Percentiles rank a stretch among this genome's conserved stretches.
These are phyloP conservation scores for Sphaeramia orbicularis DNA, from an alignment of 2,797 vertebrate species.

Conservation along the genomic window DNA sequence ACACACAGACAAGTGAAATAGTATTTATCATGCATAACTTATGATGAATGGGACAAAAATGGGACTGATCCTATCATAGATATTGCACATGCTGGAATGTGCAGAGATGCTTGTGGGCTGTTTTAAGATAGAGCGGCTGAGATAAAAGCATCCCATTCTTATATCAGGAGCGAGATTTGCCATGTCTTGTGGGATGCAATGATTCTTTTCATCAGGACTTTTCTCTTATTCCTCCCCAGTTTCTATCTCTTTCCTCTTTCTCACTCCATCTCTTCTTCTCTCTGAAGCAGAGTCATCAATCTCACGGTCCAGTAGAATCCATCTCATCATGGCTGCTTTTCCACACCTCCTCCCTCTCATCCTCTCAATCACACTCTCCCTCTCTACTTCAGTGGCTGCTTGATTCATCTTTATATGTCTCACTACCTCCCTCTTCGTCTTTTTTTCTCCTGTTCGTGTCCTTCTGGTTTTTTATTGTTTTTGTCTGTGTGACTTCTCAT, in stretches of 20 bases:
- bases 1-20: constrained; percentile 8
- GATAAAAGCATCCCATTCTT: constrained; percentile 56
- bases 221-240: constrained; percentile 23
- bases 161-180: constrained; percentile 52
- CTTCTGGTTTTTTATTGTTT: constrained; percentile 32
- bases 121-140: constrained; percentile 36
- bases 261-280: constrained; percentile 26
- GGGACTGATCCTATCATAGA: constrained; percentile 66
- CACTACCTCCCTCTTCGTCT: constrained; percentile 37
- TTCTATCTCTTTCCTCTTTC: constrained; percentile 45
- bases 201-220: constrained; percentile 71
- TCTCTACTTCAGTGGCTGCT: constrained; percentile 60
- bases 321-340: constrained; percentile 78
- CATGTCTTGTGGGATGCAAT: constrained; percentile 29
- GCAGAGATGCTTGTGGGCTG: constrained; percentile 34
- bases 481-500: constrained; percentile 30
- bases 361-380: constrained; percentile 60
- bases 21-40: constrained; percentile 40
- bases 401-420: constrained; percentile 73
- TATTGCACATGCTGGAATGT: constrained; percentile 24
- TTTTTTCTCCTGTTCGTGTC: constrained; percentile 7
- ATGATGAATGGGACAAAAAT: constrained; percentile 34
- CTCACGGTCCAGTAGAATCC: constrained; percentile 75
- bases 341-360: constrained; percentile 64
- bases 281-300: constrained; percentile 76